Percentiles rank a stretch among this genome's conserved stretches.
Evolutionary conservation across 1,140 invertebrate genomes (phyloP).

Genomic region (Sarcophaga peregrina): DNA sequence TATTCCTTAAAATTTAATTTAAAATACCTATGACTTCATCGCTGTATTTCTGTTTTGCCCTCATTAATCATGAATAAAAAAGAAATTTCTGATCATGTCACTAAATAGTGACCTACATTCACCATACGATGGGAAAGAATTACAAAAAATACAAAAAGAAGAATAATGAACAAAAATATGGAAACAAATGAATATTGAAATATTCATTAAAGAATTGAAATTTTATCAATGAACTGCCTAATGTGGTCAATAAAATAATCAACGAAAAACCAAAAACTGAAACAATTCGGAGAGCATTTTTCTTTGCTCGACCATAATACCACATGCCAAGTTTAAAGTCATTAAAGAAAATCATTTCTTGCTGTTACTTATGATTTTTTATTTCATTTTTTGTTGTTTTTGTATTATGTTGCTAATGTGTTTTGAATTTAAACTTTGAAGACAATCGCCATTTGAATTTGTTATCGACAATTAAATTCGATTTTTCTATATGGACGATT

Average conservation of each 20-base stretch:
- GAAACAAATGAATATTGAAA: neutral
- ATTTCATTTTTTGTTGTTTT: neutral
- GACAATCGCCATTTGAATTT: conserved; percentile 29
- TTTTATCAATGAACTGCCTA: conserved; percentile 19
- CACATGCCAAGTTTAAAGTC: conserved; percentile 24
- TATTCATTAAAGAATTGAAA: neutral
- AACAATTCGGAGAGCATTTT: neutral
- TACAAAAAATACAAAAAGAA: too few relatives aligned
- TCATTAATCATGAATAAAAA: neutral
- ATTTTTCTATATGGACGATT: neutral
- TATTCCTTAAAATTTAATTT: too few relatives aligned
- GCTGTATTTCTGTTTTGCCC: too few relatives aligned
- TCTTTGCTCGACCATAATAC: neutral
- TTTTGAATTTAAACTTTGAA: conserved; percentile 16
- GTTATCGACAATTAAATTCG: conserved; percentile 40
- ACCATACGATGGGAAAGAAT: neutral
- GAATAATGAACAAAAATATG: too few relatives aligned
- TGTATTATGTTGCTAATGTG: neutral
- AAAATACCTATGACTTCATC: too few relatives aligned
- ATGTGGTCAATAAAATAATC: too few relatives aligned
- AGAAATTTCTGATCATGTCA: conserved; percentile 10
- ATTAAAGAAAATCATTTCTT: neutral
- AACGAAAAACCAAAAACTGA: too few relatives aligned
- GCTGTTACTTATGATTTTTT: neutral
- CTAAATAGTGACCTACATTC: neutral